These are phyloP conservation scores for Leptonema lineaticorne DNA, from an alignment of 1,140 invertebrate genomes.

Conservation along the genomic window DNA sequence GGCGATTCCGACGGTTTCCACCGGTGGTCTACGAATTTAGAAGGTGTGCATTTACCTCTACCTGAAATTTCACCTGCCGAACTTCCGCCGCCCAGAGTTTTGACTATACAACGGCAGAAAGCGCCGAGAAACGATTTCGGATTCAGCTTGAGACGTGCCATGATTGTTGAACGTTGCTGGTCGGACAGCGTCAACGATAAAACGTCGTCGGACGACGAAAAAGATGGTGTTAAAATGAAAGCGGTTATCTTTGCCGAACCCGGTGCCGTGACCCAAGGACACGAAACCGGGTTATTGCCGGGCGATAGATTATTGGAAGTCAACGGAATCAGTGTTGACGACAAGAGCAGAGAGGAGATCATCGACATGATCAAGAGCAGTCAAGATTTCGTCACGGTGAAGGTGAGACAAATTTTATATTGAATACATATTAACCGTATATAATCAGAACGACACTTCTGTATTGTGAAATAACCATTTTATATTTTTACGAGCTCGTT, in stretches of 20 bases:
- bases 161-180: constrained; percentile 68
- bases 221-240: constrained; percentile 61
- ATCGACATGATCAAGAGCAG: constrained; percentile 90
- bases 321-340: constrained; percentile 82
- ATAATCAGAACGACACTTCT: neutral
- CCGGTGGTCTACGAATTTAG: constrained; percentile 71
- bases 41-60: constrained; percentile 74
- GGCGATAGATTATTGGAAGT: constrained; percentile 92
- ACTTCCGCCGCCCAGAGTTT: constrained; percentile 71
- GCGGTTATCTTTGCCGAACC: constrained; percentile 92
- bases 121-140: constrained; percentile 89
- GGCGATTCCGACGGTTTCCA: constrained; percentile 81
- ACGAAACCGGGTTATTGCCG: constrained; percentile 83
- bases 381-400: constrained; percentile 77
- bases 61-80: constrained; percentile 74
- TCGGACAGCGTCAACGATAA: constrained; percentile 47
- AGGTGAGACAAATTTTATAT: constrained; percentile 61
- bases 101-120: constrained; percentile 80
- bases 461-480: too few relatives aligned
- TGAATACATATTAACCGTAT: neutral
- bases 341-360: constrained; percentile 85
- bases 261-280: constrained; percentile 72
- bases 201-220: constrained; percentile 43
- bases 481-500: too few relatives aligned
- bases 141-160: constrained; percentile 87